A percentile compares a stretch with the other conserved stretches of the same genome.
Conservation (phyloP, 2,113 vertebrate species). For the Helogale parvula region DNA sequence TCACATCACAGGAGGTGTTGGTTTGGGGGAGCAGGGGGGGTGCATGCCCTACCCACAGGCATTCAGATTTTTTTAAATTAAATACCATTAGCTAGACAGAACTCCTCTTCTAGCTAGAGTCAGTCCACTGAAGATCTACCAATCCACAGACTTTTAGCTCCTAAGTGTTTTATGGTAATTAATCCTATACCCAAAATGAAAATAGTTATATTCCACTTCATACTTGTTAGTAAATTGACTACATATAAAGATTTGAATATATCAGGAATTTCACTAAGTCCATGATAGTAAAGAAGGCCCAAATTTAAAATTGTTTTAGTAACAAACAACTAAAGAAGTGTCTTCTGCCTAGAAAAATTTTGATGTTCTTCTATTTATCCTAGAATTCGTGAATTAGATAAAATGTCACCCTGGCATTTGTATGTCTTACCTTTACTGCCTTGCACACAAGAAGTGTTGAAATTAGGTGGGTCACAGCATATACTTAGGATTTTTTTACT, state of each 20-base stretch:
- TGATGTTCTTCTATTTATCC: background rate
- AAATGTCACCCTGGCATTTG: background rate
- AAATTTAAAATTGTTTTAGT: constrained; percentile 34
- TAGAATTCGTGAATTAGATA: constrained; percentile 29
- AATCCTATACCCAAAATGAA: background rate
- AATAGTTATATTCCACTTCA: constrained; percentile 24
- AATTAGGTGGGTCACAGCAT: constrained; percentile 39
- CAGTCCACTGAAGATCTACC: background rate
- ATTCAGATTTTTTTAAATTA: background rate
- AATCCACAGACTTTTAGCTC: constrained; percentile 8
- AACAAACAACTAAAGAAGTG: constrained; percentile 4
- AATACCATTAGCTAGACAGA: background rate
- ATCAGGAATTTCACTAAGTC: background rate
- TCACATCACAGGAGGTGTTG: background rate
- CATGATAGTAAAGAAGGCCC: background rate
- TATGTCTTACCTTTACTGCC: constrained; percentile 5
- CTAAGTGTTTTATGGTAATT: constrained; percentile 22
- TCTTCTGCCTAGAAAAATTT: constrained; percentile 5
- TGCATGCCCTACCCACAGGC: background rate
- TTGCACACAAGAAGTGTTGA: background rate
- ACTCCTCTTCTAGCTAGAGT: background rate
- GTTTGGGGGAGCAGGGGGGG: background rate
- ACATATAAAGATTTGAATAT: constrained; percentile 1
- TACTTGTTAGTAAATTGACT: constrained; percentile 6
- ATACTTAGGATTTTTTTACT: constrained; percentile 9